Conservation (phyloP, 2,888 invertebrate genomes). For the Maniola hyperantus region DNA sequence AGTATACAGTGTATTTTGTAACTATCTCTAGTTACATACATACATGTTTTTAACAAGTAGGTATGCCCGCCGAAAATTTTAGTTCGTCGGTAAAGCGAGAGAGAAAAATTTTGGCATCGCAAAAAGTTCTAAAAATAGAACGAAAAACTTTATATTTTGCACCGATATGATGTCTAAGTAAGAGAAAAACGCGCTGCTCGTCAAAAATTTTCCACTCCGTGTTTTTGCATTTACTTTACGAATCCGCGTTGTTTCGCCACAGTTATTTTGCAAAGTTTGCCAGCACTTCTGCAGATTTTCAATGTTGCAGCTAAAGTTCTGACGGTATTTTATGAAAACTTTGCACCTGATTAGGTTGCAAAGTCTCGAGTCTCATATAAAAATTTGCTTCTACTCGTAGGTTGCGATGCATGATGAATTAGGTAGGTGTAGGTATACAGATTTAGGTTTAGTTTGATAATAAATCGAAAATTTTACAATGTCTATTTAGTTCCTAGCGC, state of each 20-base stretch:
- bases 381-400: conserved; percentile 28
- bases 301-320: conserved; percentile 55
- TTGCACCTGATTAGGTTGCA: conserved; percentile 67
- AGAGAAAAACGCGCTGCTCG: conserved; percentile 18
- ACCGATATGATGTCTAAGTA: conserved; percentile 21
- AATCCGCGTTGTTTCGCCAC: conserved; percentile 28
- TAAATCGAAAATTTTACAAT: too few relatives aligned
- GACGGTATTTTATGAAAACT: conserved; percentile 69
- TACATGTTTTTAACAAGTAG: conserved; percentile 8
- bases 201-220: conserved; percentile 33
- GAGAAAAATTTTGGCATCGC: conserved; percentile 7
- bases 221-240: conserved; percentile 35
- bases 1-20: too few relatives aligned
- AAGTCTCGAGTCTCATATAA: conserved; percentile 49
- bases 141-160: conserved; percentile 19
- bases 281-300: conserved; percentile 39
- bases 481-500: too few relatives aligned
- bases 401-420: conserved; percentile 7
- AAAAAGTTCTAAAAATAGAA: conserved; percentile 19
- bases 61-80: conserved; percentile 6
- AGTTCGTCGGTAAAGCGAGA: background rate
- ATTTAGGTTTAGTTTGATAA: background rate
- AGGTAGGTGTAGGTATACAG: too few relatives aligned
- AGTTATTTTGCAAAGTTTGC: conserved; percentile 36
- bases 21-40: background rate